Evolutionary conservation across 2,797 vertebrate genomes (phyloP).

Genomic region (Lagocephalus sceleratus): DNA sequence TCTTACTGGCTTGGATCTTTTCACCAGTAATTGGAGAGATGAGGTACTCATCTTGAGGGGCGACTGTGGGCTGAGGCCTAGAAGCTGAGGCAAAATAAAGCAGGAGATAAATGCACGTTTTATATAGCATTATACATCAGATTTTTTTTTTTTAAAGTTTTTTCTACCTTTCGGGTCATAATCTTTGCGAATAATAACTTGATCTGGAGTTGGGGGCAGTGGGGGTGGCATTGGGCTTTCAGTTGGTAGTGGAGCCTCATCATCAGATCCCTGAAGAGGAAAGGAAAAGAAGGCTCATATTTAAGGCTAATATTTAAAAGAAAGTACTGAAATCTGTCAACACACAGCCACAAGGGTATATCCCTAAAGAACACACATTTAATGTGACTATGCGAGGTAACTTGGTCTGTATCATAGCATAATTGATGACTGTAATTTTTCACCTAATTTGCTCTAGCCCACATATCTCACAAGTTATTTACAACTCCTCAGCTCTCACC

Average conservation of each 20-base stretch:
- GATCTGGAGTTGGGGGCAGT: slow-evolving; percentile 95
- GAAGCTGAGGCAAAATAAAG: slow-evolving; percentile 74
- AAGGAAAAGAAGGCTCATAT: background rate
- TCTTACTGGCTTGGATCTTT: slow-evolving; percentile 97
- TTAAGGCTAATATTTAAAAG: no score
- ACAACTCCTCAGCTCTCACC: slow-evolving; percentile 64
- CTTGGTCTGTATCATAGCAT: no score
- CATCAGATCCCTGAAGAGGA: slow-evolving; percentile 88
- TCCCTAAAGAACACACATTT: no score
- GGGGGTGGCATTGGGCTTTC: slow-evolving; percentile 96
- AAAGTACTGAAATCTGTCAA: no score
- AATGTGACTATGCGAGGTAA: no score
- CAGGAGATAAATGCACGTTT: slow-evolving; percentile 10
- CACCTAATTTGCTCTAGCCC: no score
- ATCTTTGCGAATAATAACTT: slow-evolving; percentile 97
- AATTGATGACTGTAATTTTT: background rate
- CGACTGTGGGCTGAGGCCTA: slow-evolving; percentile 78
- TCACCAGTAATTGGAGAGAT: slow-evolving; percentile 98
- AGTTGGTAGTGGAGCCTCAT: slow-evolving; percentile 92
- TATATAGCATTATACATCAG: background rate
- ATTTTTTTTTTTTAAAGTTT: background rate
- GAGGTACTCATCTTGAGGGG: slow-evolving; percentile 88
- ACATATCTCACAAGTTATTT: background rate
- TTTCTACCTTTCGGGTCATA: slow-evolving; percentile 95
- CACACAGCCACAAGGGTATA: no score